A percentile compares a stretch with the other conserved stretches of the same genome.
These are phyloP conservation scores for Zosterops pallidus DNA, from an alignment of 2,113 vertebrate species.

Conservation along the genomic window DNA sequence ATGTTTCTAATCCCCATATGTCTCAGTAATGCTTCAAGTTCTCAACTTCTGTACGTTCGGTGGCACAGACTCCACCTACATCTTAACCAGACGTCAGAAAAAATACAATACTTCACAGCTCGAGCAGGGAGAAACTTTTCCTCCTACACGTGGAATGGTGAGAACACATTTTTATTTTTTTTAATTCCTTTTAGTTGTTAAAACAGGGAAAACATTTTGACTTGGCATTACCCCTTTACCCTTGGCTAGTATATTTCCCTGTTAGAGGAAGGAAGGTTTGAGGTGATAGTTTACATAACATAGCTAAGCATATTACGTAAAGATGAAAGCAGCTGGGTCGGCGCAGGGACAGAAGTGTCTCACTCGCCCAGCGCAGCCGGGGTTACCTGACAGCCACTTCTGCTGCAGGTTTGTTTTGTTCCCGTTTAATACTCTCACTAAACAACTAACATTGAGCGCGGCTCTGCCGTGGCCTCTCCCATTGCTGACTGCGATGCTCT, in stretches of 20 bases:
- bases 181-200: background rate
- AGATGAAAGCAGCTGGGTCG: background rate
- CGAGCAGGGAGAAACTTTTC: slow-evolving; percentile 1
- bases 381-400: background rate
- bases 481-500: background rate
- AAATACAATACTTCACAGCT: background rate
- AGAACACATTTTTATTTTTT: background rate
- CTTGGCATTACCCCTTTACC: background rate
- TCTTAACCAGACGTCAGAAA: background rate
- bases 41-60: background rate
- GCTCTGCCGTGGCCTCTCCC: background rate
- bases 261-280: background rate
- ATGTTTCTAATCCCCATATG: background rate
- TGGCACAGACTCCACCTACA: background rate
- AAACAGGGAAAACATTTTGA: background rate
- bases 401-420: background rate
- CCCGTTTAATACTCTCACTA: background rate
- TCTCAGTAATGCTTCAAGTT: background rate
- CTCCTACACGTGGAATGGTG: background rate
- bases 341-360: background rate
- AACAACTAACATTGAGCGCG: background rate
- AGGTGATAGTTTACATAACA: background rate
- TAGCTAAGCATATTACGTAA: background rate
- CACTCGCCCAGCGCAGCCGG: background rate
- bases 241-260: background rate